These are phyloP conservation scores for Watsonalla binaria DNA, from an alignment of 2,888 invertebrate species.

Conservation along the genomic window DNA sequence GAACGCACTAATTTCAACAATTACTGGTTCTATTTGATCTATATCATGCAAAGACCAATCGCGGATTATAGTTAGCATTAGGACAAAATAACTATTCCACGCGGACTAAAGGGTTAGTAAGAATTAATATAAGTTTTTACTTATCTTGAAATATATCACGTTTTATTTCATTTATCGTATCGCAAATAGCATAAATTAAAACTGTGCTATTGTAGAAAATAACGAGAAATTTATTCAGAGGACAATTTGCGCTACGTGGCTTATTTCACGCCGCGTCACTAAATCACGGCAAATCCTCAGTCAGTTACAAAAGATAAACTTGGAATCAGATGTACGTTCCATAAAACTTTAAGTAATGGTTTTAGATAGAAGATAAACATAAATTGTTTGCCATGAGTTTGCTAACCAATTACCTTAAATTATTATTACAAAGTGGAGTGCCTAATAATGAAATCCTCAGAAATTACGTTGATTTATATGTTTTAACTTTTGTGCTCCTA, in stretches of 20 bases:
- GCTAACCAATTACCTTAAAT: neutral
- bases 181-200: too few relatives aligned
- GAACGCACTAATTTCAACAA: too few relatives aligned
- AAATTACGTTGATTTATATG: neutral
- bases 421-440: slow-evolving; percentile 10
- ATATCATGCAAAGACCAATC: too few relatives aligned
- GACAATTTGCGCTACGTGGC: neutral
- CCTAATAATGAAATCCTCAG: slow-evolving; percentile 10
- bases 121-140: too few relatives aligned
- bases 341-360: slow-evolving; percentile 37
- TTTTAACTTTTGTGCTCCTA: too few relatives aligned
- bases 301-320: slow-evolving; percentile 37
- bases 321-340: slow-evolving; percentile 29
- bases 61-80: too few relatives aligned
- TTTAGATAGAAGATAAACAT: slow-evolving; percentile 34
- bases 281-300: slow-evolving; percentile 48
- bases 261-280: slow-evolving; percentile 21
- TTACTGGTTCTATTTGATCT: too few relatives aligned
- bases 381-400: slow-evolving; percentile 29
- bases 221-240: neutral
- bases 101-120: too few relatives aligned
- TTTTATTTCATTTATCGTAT: too few relatives aligned
- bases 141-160: too few relatives aligned
- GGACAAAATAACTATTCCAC: too few relatives aligned
- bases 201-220: neutral